Percentiles rank a stretch among this genome's conserved stretches.
Evolutionary conservation across 2,113 vertebrate species (phyloP).

Genomic region (Calyptommatus sinebrachiatus): DNA sequence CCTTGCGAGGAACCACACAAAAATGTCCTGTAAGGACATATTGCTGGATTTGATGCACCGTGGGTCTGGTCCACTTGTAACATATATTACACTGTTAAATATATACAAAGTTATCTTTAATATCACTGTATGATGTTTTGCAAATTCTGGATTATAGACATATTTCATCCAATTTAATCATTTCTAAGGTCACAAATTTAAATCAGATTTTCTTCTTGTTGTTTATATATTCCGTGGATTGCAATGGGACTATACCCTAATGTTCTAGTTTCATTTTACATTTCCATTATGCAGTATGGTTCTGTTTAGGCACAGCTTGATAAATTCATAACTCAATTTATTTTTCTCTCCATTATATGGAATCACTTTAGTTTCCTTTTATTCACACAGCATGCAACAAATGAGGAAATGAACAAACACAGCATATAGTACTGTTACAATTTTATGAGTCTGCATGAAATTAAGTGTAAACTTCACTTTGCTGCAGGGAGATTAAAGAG

Average conservation of each 20-base stretch:
- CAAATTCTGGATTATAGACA: neutral
- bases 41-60: too few species aligned
- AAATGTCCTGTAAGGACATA: too few species aligned
- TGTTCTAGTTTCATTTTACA: conserved; percentile 3
- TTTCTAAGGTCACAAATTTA: conserved; percentile 22
- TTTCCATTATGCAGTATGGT: conserved; percentile 25
- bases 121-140: neutral
- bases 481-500: neutral
- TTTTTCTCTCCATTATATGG: conserved; percentile 3
- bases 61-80: too few species aligned
- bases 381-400: conserved; percentile 19
- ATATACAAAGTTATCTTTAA: neutral
- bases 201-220: conserved; percentile 24
- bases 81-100: too few species aligned
- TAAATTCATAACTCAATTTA: conserved; percentile 34
- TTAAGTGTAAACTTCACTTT: conserved; percentile 30
- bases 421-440: neutral
- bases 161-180: conserved; percentile 27
- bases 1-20: too few species aligned
- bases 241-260: conserved; percentile 15
- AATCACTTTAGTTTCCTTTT: conserved; percentile 1
- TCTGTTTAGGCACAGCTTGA: conserved; percentile 31
- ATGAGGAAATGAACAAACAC: conserved; percentile 4
- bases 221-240: conserved; percentile 19
- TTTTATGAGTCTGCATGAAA: neutral